A percentile compares a stretch with the other conserved stretches of the same genome.
These are phyloP conservation scores for Pelvicachromis taeniatus DNA, from an alignment of 2,113 vertebrate genomes.

Conservation along the genomic window DNA sequence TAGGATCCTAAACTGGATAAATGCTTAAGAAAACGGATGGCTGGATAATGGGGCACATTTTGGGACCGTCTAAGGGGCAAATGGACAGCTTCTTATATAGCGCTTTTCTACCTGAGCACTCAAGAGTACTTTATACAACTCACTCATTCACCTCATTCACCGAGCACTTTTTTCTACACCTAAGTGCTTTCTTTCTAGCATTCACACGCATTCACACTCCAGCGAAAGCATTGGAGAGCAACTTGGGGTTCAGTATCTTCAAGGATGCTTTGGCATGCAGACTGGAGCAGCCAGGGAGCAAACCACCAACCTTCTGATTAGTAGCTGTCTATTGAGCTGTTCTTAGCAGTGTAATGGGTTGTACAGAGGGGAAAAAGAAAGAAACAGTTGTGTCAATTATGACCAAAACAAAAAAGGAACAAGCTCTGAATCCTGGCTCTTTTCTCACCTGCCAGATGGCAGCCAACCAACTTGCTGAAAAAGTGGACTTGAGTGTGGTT, in stretches of 20 bases:
- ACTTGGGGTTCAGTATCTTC: not conserved
- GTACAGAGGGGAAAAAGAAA: not conserved
- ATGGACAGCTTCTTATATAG: not conserved
- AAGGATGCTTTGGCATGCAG: not conserved
- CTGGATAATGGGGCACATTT: not conserved
- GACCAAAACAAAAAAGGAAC: not conserved
- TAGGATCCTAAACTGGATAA: not conserved
- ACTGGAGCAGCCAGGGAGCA: not conserved
- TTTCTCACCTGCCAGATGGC: not conserved
- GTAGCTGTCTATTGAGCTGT: not conserved
- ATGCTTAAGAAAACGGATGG: not conserved
- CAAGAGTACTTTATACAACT: not conserved
- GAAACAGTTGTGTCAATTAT: not conserved
- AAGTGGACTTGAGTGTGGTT: not conserved
- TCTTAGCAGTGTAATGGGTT: not conserved
- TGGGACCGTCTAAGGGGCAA: not conserved
- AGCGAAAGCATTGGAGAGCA: not conserved
- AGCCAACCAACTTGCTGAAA: not conserved
- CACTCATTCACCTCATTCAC: accelerated
- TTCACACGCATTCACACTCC: not conserved
- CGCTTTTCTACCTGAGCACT: not conserved
- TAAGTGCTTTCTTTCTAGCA: not conserved
- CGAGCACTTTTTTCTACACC: not conserved
- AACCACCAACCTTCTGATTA: not conserved
- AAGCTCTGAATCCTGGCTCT: not conserved